Evolutionary conservation across 2,113 vertebrate species (phyloP).

Genomic region (Vulpes vulpes): DNA sequence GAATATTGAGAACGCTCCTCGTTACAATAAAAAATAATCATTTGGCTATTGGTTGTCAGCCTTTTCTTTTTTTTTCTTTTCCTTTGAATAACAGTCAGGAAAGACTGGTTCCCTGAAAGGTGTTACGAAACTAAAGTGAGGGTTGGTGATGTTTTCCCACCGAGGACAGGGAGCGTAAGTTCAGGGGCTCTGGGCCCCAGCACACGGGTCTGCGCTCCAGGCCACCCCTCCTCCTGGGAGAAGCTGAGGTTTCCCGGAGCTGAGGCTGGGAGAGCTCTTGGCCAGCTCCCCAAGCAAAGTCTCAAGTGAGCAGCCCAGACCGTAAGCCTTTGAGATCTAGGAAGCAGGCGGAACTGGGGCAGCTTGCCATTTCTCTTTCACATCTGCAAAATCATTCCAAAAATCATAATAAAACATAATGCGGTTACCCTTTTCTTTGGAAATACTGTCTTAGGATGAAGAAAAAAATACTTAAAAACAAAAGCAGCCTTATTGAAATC

Average conservation of each 20-base stretch:
- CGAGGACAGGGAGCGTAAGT: background rate
- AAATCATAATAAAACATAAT: slow-evolving; percentile 38
- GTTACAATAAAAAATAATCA: background rate
- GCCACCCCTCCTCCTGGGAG: background rate
- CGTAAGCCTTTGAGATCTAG: background rate
- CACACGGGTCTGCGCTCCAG: background rate
- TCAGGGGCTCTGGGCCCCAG: background rate
- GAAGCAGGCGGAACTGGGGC: background rate
- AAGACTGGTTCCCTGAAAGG: background rate
- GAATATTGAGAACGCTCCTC: background rate
- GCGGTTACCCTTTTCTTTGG: slow-evolving; percentile 51
- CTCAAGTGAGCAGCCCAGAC: slow-evolving; percentile 29
- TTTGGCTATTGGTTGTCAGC: background rate
- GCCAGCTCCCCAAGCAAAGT: background rate
- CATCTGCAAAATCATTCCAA: slow-evolving; percentile 52
- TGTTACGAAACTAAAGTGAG: background rate
- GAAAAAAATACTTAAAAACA: background rate
- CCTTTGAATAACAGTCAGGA: background rate
- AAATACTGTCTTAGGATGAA: slow-evolving; percentile 26
- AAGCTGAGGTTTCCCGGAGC: background rate
- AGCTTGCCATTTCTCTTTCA: slow-evolving; percentile 31
- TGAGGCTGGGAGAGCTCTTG: background rate
- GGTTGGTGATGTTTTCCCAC: background rate
- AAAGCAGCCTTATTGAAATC: slow-evolving; percentile 28
- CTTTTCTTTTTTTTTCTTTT: background rate